Base-by-base conservation (phyloP, 2,888 invertebrate species). In the Hedya salicella region DNA sequence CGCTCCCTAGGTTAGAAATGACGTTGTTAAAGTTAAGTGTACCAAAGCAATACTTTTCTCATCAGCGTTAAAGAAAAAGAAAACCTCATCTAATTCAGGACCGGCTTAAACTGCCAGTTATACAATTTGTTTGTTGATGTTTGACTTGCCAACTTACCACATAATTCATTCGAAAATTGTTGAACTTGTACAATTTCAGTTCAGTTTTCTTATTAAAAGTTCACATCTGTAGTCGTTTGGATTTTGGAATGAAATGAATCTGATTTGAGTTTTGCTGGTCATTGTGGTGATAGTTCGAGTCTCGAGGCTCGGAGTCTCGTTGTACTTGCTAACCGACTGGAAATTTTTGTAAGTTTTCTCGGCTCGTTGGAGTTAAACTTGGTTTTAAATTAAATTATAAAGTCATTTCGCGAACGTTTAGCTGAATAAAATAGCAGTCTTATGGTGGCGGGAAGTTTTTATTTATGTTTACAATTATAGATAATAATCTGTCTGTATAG, bases 171-270 rank as follows among this genome's bases (percentile, higher is more conserved):
- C 19, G 42, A 19, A 17, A 62, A 62, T 19, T 50, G 40, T 59
- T 30, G 14, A 64, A 57, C 50, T 60, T 60, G 50, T 32, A 50
- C 57, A 44, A 64, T 57, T 64, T 52, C 30, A 11, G 53, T 57
- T 57, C 42, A 21, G 42, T 32, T 21, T 17, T 46, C 32, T 64
- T 57, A 49, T 25, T 53, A 40, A 56, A 50, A 59, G 42, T 59
- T 50, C 17, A 64, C 50, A 64, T 64, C 57, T 32, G 50, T 19
- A 21, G 42, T 14, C 32, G 42, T 63, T 39, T 13, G n/a, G 5
- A 40, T 30, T 56, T 19, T 2, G 40, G 30, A 52, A 53, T 44
- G 44, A 44, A 53, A 44, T 8, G 17, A 25, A 25, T 25, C 25
- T 25, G 16, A 9, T 17, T 52, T 3, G 17, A 44, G 44, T 36